A percentile compares a stretch with the other conserved stretches of the same genome.
Evolutionary conservation across 2,888 invertebrate genomes (phyloP).

Genomic region (Imbricaverruca yamaguchii): DNA sequence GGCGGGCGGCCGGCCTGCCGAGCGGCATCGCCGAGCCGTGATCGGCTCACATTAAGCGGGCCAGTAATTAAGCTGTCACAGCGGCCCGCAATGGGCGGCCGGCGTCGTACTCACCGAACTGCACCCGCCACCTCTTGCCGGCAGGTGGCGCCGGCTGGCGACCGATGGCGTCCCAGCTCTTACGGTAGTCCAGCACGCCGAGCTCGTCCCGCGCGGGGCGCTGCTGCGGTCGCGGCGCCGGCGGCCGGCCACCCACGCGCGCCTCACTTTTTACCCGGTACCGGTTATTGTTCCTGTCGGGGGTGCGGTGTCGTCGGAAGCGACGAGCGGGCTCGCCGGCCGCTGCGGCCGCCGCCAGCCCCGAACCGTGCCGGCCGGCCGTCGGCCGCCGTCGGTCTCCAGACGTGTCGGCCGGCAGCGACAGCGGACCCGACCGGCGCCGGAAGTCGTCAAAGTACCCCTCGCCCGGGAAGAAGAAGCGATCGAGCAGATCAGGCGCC

Average conservation of each 20-base stretch:
- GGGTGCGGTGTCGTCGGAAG: not conserved
- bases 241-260: not conserved
- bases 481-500: constrained; percentile 3
- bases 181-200: not conserved
- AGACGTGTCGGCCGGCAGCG: not conserved
- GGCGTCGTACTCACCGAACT: constrained; percentile 13
- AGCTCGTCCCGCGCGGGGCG: not conserved
- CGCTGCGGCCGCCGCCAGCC: not conserved
- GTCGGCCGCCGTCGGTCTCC: not conserved
- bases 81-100: not conserved
- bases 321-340: not conserved
- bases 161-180: constrained; percentile 14
- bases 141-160: not conserved
- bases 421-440: constrained; percentile 2
- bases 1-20: too few species aligned
- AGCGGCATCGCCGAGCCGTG: not conserved
- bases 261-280: constrained; percentile 7
- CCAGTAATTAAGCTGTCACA: not conserved
- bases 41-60: too few species aligned
- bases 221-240: not conserved
- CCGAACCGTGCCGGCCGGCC: not conserved
- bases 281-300: constrained; percentile 1
- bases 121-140: not conserved
- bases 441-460: constrained; percentile 10
- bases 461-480: constrained; percentile 13